Percentiles rank a stretch among this genome's conserved stretches.
Conservation (phyloP, 2,797 vertebrate species). For the Bovichtus variegatus region DNA sequence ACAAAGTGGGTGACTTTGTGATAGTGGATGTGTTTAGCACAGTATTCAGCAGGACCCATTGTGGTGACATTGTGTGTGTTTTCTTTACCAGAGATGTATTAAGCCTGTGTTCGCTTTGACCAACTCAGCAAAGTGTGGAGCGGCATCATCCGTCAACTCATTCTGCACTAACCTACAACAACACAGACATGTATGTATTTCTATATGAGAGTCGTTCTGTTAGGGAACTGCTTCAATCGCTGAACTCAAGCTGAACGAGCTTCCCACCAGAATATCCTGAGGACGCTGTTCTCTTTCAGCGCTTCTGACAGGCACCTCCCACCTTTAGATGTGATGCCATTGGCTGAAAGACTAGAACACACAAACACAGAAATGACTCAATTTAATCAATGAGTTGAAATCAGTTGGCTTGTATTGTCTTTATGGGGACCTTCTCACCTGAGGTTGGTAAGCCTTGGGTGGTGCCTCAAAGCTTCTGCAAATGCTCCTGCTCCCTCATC, state of each 20-base stretch:
- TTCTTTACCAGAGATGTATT: slow-evolving; percentile 89
- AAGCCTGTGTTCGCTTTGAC: slow-evolving; percentile 88
- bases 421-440: slow-evolving; percentile 83
- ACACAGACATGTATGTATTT: background rate
- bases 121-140: slow-evolving; percentile 87
- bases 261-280: slow-evolving; percentile 93
- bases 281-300: slow-evolving; percentile 85
- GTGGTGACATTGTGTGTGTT: background rate
- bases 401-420: background rate
- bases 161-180: slow-evolving; percentile 93
- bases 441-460: slow-evolving; percentile 88
- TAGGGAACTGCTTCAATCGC: background rate
- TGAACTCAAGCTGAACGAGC: background rate
- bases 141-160: slow-evolving; percentile 89
- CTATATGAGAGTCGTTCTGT: background rate
- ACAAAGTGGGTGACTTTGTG: slow-evolving; percentile 1
- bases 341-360: slow-evolving; percentile 89
- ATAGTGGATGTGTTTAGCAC: background rate
- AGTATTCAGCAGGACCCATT: background rate
- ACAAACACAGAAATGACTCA: background rate
- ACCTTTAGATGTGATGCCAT: slow-evolving; percentile 90
- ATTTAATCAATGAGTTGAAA: background rate
- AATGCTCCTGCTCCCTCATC: slow-evolving; percentile 94
- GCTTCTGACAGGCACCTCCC: slow-evolving; percentile 89
- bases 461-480: slow-evolving; percentile 90